A percentile compares a stretch with the other conserved stretches of the same genome.
These are phyloP conservation scores for Amaurobius ferox DNA, from an alignment of 2,888 invertebrate species.

Conservation along the genomic window DNA sequence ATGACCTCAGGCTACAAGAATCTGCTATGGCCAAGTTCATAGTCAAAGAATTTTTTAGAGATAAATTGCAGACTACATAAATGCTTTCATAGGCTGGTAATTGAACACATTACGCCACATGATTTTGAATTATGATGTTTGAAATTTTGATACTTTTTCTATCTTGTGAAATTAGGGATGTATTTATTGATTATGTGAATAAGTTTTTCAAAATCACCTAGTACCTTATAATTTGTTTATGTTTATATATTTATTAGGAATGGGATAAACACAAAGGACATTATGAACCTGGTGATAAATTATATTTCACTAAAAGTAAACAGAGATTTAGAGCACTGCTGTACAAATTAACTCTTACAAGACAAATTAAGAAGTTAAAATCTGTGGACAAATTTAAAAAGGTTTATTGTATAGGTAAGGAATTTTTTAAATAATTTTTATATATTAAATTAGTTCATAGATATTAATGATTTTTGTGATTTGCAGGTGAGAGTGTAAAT, in stretches of 20 bases:
- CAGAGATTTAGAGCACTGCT: conserved; percentile 44
- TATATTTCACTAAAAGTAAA: conserved; percentile 45
- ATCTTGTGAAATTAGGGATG: too few species aligned
- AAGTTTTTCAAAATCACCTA: too few species aligned
- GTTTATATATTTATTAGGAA: conserved; percentile 8
- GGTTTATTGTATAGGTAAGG: conserved; percentile 37
- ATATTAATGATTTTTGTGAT: not conserved
- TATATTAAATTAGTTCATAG: not conserved
- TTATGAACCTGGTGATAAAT: conserved; percentile 18
- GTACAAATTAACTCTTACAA: conserved; percentile 23
- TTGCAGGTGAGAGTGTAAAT: not conserved
- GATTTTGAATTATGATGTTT: too few species aligned
- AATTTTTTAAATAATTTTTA: not conserved
- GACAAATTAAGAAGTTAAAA: not conserved
- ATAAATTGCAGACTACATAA: too few species aligned
- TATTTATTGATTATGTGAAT: too few species aligned
- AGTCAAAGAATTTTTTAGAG: too few species aligned
- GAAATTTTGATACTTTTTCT: too few species aligned
- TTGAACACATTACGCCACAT: too few species aligned
- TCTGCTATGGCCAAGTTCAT: too few species aligned
- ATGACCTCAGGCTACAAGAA: too few species aligned
- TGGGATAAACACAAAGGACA: conserved; percentile 50
- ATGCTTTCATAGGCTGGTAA: too few species aligned
- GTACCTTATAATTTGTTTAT: too few species aligned
- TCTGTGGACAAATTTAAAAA: conserved; percentile 25